phyloP scores from a whole-genome alignment of 2,113 vertebrate species.

The Oplegnathus fasciatus region DNA sequence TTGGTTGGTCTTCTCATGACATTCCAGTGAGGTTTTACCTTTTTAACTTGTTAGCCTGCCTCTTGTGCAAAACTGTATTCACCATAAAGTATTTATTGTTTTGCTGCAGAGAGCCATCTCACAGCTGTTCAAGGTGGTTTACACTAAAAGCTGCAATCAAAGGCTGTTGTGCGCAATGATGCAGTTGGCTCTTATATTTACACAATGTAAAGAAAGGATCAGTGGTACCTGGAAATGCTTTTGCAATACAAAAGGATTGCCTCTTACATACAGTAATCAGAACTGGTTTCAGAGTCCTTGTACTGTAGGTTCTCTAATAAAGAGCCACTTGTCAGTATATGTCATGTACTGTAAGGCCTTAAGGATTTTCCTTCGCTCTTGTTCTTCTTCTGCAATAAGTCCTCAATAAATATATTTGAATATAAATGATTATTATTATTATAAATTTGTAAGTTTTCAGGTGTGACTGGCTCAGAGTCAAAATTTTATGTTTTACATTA shows the following conservation, averaged over 20 bases:
- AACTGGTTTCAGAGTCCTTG: background rate
- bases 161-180: background rate
- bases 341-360: too few species aligned
- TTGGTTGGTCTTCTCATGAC: slow-evolving; percentile 36
- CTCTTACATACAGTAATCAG: background rate
- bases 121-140: slow-evolving; percentile 13
- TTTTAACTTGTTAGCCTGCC: slow-evolving; percentile 34
- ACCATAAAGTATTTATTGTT: slow-evolving; percentile 7
- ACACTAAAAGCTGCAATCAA: background rate
- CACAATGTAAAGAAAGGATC: background rate
- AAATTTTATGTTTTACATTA: background rate
- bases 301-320: background rate
- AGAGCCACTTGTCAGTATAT: background rate
- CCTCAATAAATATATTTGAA: background rate
- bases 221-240: background rate
- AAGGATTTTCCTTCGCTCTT: background rate
- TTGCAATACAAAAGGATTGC: background rate
- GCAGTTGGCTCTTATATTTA: background rate
- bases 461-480: background rate
- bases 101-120: background rate
- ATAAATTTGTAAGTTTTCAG: background rate
- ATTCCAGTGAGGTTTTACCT: slow-evolving; percentile 38
- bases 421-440: too few species aligned
- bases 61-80: slow-evolving; percentile 2
- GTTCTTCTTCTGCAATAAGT: background rate